These are phyloP conservation scores for Drosophila ambigua DNA, from an alignment of 1,140 invertebrate species.

Conservation along the genomic window DNA sequence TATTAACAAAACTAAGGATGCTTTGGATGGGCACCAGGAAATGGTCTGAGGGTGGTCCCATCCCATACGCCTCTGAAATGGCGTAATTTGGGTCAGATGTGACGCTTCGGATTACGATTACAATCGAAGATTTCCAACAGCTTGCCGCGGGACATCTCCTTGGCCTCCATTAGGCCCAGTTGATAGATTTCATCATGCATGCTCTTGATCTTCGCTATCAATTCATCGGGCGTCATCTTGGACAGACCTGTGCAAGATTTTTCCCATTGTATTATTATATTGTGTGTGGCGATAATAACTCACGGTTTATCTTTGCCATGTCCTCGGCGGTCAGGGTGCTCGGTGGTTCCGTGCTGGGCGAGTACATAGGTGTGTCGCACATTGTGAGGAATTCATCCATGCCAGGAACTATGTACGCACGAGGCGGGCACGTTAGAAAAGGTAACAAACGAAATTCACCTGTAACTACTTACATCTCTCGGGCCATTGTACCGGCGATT, in stretches of 20 bases:
- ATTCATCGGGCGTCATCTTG: constrained; percentile 89
- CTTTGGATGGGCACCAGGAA: no score
- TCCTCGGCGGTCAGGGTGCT: constrained; percentile 87
- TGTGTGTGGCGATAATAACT: constrained; percentile 65
- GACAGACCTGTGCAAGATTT: constrained; percentile 89
- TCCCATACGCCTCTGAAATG: not conserved
- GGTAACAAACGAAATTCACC: not conserved
- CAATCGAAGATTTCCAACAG: constrained; percentile 93
- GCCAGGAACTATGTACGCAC: constrained; percentile 87
- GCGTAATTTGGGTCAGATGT: constrained; percentile 3
- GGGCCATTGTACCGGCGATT: constrained; percentile 96
- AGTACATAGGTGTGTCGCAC: constrained; percentile 84
- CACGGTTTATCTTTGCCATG: constrained; percentile 89
- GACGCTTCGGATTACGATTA: constrained; percentile 39
- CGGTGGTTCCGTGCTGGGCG: constrained; percentile 85
- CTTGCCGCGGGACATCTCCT: constrained; percentile 98
- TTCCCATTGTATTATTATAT: not conserved
- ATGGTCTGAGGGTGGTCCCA: not conserved
- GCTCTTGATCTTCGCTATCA: constrained; percentile 96
- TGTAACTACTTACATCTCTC: constrained; percentile 91
- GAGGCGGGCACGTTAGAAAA: constrained; percentile 11
- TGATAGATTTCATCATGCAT: constrained; percentile 97
- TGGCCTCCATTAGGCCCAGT: constrained; percentile 95
- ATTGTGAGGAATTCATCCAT: constrained; percentile 89
- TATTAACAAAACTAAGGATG: no score